Conservation (phyloP, 2,888 invertebrate genomes). For the Lepidochitona cinerea region DNA sequence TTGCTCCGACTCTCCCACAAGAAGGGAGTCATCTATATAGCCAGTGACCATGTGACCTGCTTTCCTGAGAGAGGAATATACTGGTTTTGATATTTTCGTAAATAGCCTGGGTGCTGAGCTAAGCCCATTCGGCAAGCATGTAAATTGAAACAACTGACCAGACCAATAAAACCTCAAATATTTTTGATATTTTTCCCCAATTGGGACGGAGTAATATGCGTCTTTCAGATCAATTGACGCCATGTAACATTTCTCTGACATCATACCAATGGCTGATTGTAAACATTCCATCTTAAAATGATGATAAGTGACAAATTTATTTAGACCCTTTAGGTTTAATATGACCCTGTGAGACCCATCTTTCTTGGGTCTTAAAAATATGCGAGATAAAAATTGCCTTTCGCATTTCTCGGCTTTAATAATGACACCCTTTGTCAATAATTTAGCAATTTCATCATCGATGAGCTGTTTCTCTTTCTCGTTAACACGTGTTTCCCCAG, state of each 20-base stretch:
- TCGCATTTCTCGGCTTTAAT: not conserved
- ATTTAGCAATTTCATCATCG: not conserved
- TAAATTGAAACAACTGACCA: conserved; percentile 18
- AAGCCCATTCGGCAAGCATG: conserved; percentile 30
- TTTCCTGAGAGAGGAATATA: conserved; percentile 23
- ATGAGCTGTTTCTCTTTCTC: not conserved
- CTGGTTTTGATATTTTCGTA: conserved; percentile 33
- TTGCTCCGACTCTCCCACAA: conserved; percentile 3
- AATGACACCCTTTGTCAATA: conserved; percentile 4
- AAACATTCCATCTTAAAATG: conserved; percentile 30
- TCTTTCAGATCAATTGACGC: conserved; percentile 27
- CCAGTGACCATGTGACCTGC: conserved; percentile 18
- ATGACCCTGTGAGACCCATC: conserved; percentile 6
- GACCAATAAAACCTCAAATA: conserved; percentile 31
- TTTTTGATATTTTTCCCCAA: conserved; percentile 17
- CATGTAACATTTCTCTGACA: conserved; percentile 24
- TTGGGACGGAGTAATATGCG: conserved; percentile 29
- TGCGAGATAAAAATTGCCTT: conserved; percentile 12
- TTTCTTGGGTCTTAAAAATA: conserved; percentile 12
- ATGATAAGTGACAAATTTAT: conserved; percentile 14
- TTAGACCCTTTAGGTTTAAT: conserved; percentile 13
- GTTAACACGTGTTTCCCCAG: too few relatives aligned
- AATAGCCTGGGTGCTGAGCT: conserved; percentile 27
- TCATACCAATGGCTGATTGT: conserved; percentile 18
- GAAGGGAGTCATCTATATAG: conserved; percentile 21